Base-by-base conservation (phyloP, 2,888 invertebrate genomes). In the Molanna angustata region DNA sequence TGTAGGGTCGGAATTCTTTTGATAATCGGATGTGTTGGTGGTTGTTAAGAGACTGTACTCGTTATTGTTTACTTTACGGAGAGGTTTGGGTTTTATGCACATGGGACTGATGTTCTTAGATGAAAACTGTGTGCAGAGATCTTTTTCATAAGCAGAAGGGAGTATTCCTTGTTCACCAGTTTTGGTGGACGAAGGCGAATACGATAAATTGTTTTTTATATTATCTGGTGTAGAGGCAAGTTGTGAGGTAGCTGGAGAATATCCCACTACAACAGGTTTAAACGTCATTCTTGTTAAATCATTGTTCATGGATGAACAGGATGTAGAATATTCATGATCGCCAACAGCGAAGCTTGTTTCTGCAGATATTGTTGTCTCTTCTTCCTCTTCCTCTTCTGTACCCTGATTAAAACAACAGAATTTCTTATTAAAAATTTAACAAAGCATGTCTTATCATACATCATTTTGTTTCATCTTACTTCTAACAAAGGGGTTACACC, bases 341-440 rank as follows among this genome's bases (percentile, higher is more conserved):
- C 60, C 54, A 60, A 67, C 56, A 70, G 70, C 42, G 4, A 69
- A 61, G 64, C 72, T 74, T 0, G 75, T 72, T 46, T 80, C 81
- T 14, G 69, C 71, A 33, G 81, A 80, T 11, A 81, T 63, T 0
- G 82, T 81, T 50, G 79, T 75, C 62, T 78, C 79, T 57, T 82
- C 81, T 52, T 82, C 82, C 61, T 72, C 71, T 6, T 74, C 76
- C 64, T 80, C 80, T 11, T 79, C 72, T 11, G 61, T 75, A 57
- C 72, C 72, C 73, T 72, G 63, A 31, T 60, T 22, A 51, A 46
- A 32, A 48, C 33, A 27, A 27, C n/a, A n/a, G n/a, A n/a, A n/a
- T n/a, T n/a, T n/a, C n/a, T n/a, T n/a, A n/a, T n/a, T n/a, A n/a
- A n/a, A n/a, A n/a, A n/a, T n/a, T n/a, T n/a, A n/a, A n/a, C n/a